Percentiles rank a stretch among this genome's conserved stretches.
These are phyloP conservation scores for Calyptomena viridis DNA, from an alignment of 2,113 vertebrate species.

Conservation along the genomic window DNA sequence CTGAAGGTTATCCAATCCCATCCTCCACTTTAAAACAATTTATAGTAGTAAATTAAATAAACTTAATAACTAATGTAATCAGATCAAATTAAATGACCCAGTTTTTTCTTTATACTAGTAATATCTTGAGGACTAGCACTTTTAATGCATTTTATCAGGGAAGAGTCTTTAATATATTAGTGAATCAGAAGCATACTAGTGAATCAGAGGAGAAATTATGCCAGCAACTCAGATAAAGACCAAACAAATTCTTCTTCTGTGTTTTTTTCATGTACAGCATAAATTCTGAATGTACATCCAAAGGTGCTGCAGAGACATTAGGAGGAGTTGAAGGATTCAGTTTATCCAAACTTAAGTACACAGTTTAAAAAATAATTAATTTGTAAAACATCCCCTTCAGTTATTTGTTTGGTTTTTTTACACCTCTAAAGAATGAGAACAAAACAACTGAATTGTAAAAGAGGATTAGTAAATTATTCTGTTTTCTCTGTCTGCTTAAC, in stretches of 20 bases:
- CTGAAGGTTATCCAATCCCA: background rate
- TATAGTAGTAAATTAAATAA: background rate
- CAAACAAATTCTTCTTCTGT: background rate
- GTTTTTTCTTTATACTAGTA: background rate
- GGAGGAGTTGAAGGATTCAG: background rate
- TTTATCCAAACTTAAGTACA: background rate
- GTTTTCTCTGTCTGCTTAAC: slow-evolving; percentile 1
- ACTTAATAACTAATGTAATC: slow-evolving; percentile 4
- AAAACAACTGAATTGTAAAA: background rate
- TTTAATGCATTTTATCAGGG: background rate
- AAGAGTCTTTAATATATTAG: background rate
- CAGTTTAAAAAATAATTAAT: background rate
- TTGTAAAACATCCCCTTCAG: background rate
- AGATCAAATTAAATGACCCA: slow-evolving; percentile 7
- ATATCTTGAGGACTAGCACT: background rate
- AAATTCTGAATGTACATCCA: background rate
- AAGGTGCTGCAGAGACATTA: background rate
- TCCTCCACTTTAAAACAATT: background rate
- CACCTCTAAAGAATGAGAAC: background rate
- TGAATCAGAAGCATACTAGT: background rate
- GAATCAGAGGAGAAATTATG: background rate
- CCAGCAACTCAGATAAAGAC: background rate
- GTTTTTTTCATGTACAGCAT: background rate
- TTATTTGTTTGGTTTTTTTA: background rate
- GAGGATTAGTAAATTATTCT: background rate